Evolutionary conservation across 2,888 invertebrate genomes (phyloP), one percentile per base, ranked within the genome.

Genomic region (Cremastinae sp.): DNA sequence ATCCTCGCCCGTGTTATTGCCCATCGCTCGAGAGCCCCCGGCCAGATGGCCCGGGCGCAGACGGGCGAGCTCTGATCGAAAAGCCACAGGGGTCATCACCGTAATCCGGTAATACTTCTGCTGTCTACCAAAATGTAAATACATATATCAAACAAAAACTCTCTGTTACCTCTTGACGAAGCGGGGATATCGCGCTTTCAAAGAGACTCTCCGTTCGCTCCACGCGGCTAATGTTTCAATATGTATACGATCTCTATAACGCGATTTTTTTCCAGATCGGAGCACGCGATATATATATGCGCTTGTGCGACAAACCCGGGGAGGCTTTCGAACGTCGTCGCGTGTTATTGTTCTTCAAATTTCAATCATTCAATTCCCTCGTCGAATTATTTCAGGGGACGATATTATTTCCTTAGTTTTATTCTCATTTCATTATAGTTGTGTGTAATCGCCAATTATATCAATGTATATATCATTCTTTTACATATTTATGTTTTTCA

Each of bases 81-180:
- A 86, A 87, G 86, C 86, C 86, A 85, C 85, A 80, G 88, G 88
- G 87, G 87, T 83, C 81, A 81, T 66, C 80, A 45, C 53, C 43
- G 2, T 88, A 88, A 89, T 88, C 86, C 86, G 84, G 85, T 88
- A 88, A 88, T 86, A 83, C 81, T 78, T 82, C 70, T 79, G 71
- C 70, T 79, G 71, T 79, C 75, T 68, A 54, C 18, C 45, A n/a
- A 51, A 54, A 68, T 72, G 72, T 76, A 73, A 76, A n/a, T n/a
- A n/a, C n/a, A n/a, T n/a, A 76, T 76, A 72, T 73, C 68, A 47
- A 64, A 72, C 58, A 68, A 58, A 43, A 16, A 10, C 14, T 49
- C 7, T n/a, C 9, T 28, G 41, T 18, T 20, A 49, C 41, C 54
- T 14, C 62, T 41, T 14, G 59, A 14, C 1, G 16, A 34, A n/a